Base-by-base conservation (phyloP, 2,888 invertebrate genomes). In the Blera fallax region DNA sequence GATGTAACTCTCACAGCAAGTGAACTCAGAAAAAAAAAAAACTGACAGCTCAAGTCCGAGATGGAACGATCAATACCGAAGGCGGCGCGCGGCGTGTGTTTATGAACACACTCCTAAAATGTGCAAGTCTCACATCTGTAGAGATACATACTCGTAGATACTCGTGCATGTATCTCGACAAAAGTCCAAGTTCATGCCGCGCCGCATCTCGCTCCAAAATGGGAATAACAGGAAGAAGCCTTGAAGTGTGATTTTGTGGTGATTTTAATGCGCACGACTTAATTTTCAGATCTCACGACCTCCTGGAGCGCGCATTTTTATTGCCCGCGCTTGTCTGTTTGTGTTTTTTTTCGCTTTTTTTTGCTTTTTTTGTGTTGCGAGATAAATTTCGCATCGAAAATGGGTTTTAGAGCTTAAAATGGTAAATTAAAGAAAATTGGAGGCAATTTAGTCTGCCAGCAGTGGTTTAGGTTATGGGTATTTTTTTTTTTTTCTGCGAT, bases 191-290 rank as follows among this genome's bases (percentile, higher is more conserved):
- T 60, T 56, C 48, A 45, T 37, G 58, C 7, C 24, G 50, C 45
- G 27, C 45, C 40, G 64, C 56, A 70, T 77, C 50, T 80, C 43
- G 24, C 21, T 32, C 74, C 67, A 54, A 80, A 87, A 64, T 79
- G 69, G 58, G 72, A 65, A 73, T 50, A 73, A 54, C 79, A 87
- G 80, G 76, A 67, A 69, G 79, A 69, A 76, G 50, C 64, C 76
- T 84, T 80, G 40, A 73, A 72, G 76, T 70, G 76, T 40, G 52
- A 85, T 58, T 76, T 80, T 80, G 52, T 80, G 83, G 74, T 74
- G 73, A 45, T 73, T 62, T 79, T 79, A 74, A 69, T 74, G 64
- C 72, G 72, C 85, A 87, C 67, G 81, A 81, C 76, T 85, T 81
- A 81, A 77, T 77, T 62, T 77, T 56, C 40, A 48, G 34, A 72